phyloP scores from a whole-genome alignment of 2,113 vertebrate species.

The Coptodon bakossiorum region DNA sequence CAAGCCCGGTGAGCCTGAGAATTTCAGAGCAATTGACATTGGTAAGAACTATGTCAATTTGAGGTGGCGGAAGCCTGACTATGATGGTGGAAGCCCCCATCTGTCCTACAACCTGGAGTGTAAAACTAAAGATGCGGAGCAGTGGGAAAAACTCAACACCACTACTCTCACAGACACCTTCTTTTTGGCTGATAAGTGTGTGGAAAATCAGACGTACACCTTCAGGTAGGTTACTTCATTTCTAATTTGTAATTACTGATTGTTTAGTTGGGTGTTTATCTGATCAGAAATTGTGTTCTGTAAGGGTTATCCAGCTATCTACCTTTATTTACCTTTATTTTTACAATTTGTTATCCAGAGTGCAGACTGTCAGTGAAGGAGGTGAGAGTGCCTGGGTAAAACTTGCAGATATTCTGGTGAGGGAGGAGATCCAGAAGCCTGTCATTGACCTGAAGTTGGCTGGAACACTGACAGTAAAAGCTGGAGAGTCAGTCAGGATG shows the following conservation, averaged over 20 bases:
- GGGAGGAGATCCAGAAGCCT: conserved; percentile 92
- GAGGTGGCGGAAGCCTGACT: conserved; percentile 92
- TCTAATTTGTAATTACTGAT: background rate
- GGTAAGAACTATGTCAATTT: conserved; percentile 90
- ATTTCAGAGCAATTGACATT: conserved; percentile 89
- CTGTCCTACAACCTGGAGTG: conserved; percentile 89
- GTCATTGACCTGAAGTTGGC: conserved; percentile 88
- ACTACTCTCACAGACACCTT: conserved; percentile 85
- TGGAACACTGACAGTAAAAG: conserved; percentile 87
- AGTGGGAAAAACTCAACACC: conserved; percentile 87
- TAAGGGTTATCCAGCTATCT: too few relatives aligned
- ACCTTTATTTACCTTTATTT: background rate
- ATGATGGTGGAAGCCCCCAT: conserved; percentile 93
- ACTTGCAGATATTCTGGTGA: conserved; percentile 88
- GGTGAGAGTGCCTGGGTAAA: conserved; percentile 95
- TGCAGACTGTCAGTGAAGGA: conserved; percentile 91
- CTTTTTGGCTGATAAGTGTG: conserved; percentile 86
- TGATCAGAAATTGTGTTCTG: background rate
- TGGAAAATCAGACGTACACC: conserved; percentile 87
- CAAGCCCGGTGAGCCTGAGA: conserved; percentile 93
- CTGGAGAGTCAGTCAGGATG: conserved; percentile 89
- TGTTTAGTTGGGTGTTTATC: background rate
- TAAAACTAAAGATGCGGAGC: conserved; percentile 82
- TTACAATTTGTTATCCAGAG: conserved; percentile 68
- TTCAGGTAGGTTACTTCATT: conserved; percentile 57